Conservation (phyloP, 2,797 vertebrate genomes). For the Picus viridis region DNA sequence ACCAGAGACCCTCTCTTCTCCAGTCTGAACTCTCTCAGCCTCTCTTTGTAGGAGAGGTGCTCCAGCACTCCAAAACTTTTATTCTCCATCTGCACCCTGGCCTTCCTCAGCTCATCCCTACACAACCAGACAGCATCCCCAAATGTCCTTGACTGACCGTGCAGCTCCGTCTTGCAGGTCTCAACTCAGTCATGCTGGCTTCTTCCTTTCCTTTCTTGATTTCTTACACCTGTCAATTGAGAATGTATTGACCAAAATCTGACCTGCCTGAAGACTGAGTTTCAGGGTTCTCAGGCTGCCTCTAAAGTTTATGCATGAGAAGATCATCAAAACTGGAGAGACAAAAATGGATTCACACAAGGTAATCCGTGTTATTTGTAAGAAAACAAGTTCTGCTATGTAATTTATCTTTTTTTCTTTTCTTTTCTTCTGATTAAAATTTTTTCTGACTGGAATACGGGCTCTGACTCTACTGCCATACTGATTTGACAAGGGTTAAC, state of each 20-base stretch:
- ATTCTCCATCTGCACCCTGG: too few relatives aligned
- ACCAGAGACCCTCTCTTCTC: too few relatives aligned
- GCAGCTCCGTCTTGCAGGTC: too few relatives aligned
- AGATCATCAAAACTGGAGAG: not conserved
- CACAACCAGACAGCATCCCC: too few relatives aligned
- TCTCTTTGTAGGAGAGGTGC: too few relatives aligned
- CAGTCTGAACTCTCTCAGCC: too few relatives aligned
- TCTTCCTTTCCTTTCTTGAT: too few relatives aligned
- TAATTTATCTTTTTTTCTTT: not conserved
- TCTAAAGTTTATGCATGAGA: not conserved
- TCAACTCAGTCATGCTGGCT: too few relatives aligned
- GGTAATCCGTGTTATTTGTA: not conserved
- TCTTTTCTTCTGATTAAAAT: not conserved
- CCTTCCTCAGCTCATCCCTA: too few relatives aligned
- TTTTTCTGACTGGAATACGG: not conserved
- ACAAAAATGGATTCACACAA: not conserved
- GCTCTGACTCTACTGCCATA: not conserved
- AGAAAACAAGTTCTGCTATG: not conserved
- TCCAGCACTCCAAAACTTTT: too few relatives aligned
- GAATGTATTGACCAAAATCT: not conserved
- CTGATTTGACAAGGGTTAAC: not conserved
- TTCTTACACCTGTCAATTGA: not conserved
- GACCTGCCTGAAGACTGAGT: accelerated
- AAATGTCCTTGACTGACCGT: too few relatives aligned
- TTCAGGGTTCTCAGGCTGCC: not conserved